Base-by-base conservation (phyloP, 2,113 vertebrate genomes). In the Potamarius usumacintae region DNA sequence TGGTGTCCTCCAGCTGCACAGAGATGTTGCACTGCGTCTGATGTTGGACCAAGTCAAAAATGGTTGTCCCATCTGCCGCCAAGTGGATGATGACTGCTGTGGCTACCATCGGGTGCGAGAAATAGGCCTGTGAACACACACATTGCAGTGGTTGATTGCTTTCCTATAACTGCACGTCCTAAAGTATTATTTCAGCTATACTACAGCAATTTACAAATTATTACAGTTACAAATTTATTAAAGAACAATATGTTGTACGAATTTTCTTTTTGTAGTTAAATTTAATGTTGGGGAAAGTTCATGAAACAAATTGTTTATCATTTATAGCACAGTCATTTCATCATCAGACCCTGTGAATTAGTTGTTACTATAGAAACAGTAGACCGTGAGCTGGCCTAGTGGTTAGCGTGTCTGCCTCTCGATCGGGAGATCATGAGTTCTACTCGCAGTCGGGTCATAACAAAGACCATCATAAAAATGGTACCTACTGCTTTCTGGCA, bases 61-160 rank as follows among this genome's bases (percentile, higher is more conserved):
- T 97, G 84, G 95, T 94, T 1, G 97, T 99, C 50, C 98, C 98
- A 84, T 99, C 98, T 0, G 98, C 97, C 34, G 99, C 97, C 90
- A 99, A 93, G 92, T 99, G 97, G 83, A 99, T 95, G 25, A 99
- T 96, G 58, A 99, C 97, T 22, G 98, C 98, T 0, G 97, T 95
- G 67, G 97, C 98, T 76, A 99, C 98, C 97, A 98, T 99, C 1
- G 98, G 97, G 88, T 98, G 97, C 83, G 97, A 97, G 92, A 99
- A 99, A 89, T 95, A 94, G 3, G 96, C 97, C 98, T 99, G 92
- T 82, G 86, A 60, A 76, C 5, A 0, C 8, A 65, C 77, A 63
- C 20, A 2, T 52, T 20, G 14, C 3, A 55, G 71, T 12, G 57
- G 72, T 81, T 58, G 55, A 34, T 34, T 58, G 34, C 34, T 8